Evolutionary conservation across 1,140 invertebrate genomes (phyloP), one percentile per base, ranked within the genome.

Genomic region (Vanessa atalanta): DNA sequence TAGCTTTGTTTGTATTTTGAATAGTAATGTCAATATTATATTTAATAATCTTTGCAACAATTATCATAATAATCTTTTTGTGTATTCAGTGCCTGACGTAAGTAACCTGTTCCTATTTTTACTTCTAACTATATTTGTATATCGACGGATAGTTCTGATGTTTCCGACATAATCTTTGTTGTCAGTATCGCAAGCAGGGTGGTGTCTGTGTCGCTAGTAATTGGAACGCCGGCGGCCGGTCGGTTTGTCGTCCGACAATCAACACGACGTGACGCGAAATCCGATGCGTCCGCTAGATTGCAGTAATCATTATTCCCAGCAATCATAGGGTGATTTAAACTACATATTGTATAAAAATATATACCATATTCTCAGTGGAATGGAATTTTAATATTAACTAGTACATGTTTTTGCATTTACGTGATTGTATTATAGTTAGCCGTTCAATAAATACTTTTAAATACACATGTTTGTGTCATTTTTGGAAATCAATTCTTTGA

Each of bases 181-280:
- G 65, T 31, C 37, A 53, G 72, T 78, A 74, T 75, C 75, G 65
- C 69, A 76, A 75, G 68, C 74, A 57, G 70, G 79, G 80, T 79
- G 85, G 85, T 82, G 83, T 85, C 82, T 85, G 82, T 90, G 84
- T 88, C 85, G 79, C 74, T 83, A 78, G 85, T 90, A 87, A 90
- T 89, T 90, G 88, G 86, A 86, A 84, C 86, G 86, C 83, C 86
- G 83, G 72, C 86, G 85, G 87, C 80, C 82, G 81, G 79, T 80
- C 82, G 80, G 86, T 88, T 88, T 85, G 88, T 85, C 88, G 87
- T 81, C 79, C 86, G 79, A 88, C 88, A 89, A 91, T 91, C 89
- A 89, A 89, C 82, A 82, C 80, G 82, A 89, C 89, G 89, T 91
- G 89, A 88, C 83, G 82, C 84, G 89, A 89, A 91, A 90, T 88